Percentiles rank a stretch among this genome's conserved stretches.
phyloP scores from a whole-genome alignment of 1,140 invertebrate genomes.

The Dreissena polymorpha region DNA sequence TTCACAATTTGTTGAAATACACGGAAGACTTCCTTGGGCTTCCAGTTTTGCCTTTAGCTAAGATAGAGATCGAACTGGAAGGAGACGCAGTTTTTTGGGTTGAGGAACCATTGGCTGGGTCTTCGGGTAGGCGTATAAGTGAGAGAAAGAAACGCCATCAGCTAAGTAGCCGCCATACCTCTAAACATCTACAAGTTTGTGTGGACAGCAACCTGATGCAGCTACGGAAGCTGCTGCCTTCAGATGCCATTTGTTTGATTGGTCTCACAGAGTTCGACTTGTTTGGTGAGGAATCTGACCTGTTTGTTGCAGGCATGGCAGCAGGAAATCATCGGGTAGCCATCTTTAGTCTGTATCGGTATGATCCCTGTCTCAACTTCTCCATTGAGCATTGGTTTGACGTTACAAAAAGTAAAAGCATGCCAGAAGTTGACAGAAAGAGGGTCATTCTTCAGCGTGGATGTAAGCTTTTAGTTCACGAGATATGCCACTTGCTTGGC shows the following conservation, averaged over 20 bases:
- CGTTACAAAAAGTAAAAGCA: constrained; percentile 40
- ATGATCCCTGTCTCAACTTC: constrained; percentile 71
- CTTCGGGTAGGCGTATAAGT: constrained; percentile 20
- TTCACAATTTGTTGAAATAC: constrained; percentile 66
- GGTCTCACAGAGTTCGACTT: constrained; percentile 74
- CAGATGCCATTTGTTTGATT: constrained; percentile 73
- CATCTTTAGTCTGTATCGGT: constrained; percentile 73
- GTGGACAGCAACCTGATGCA: constrained; percentile 66
- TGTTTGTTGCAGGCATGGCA: constrained; percentile 77
- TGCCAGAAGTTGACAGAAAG: constrained; percentile 53
- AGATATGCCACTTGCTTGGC: constrained; percentile 74
- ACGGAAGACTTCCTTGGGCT: constrained; percentile 67
- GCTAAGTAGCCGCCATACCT: constrained; percentile 65
- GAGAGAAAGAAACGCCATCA: constrained; percentile 52
- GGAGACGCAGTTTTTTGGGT: constrained; percentile 57
- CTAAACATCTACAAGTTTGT: constrained; percentile 67
- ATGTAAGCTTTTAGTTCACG: constrained; percentile 75
- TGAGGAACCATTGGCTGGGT: constrained; percentile 45
- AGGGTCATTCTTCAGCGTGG: constrained; percentile 66
- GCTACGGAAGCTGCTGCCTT: constrained; percentile 64
- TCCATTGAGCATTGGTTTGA: constrained; percentile 72
- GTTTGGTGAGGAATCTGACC: constrained; percentile 71
- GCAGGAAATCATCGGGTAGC: constrained; percentile 71
- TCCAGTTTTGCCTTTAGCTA: constrained; percentile 65
- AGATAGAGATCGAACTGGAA: constrained; percentile 60